Conservation (phyloP, 2,113 vertebrate species). For the Caranx melampygus region DNA sequence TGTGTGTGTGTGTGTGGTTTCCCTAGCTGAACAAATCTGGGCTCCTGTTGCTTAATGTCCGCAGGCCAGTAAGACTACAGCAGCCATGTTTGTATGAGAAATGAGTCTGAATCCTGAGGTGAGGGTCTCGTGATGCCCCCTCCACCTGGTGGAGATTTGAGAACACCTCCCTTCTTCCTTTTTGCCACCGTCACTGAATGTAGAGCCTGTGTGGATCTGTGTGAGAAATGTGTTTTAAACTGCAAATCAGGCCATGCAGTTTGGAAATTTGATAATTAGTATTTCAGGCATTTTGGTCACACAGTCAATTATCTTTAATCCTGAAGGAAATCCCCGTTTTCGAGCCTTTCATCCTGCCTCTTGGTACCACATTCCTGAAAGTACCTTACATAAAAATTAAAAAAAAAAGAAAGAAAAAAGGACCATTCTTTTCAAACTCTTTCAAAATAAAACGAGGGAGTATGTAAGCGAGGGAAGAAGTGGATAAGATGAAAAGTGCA, state of each 20-base stretch:
- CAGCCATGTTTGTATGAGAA: constrained; percentile 55
- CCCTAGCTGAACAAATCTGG: constrained; percentile 32
- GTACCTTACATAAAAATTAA: constrained; percentile 18
- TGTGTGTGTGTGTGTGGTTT: constrained; percentile 36
- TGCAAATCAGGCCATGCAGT: constrained; percentile 1
- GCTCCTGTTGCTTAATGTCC: constrained; percentile 33
- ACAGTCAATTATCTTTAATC: constrained; percentile 49
- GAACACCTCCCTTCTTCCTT: constrained; percentile 12
- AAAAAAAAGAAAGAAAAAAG: neutral
- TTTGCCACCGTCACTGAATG: constrained; percentile 20
- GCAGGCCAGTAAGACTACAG: constrained; percentile 20
- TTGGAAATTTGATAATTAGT: constrained; percentile 43
- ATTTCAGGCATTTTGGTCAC: constrained; percentile 36
- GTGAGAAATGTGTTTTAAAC: constrained; percentile 36
- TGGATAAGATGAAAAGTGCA: constrained; percentile 71
- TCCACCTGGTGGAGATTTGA: constrained; percentile 25
- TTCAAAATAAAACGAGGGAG: constrained; percentile 35
- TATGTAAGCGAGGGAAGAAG: constrained; percentile 40
- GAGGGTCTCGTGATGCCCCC: constrained; percentile 40
- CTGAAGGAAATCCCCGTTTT: constrained; percentile 35
- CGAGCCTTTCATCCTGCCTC: constrained; percentile 22
- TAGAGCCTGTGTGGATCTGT: constrained; percentile 24
- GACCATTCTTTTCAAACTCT: neutral
- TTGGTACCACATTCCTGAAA: constrained; percentile 30
- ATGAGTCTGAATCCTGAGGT: constrained; percentile 42